Evolutionary conservation across 1,140 invertebrate species (phyloP).

Genomic region (Parasteatoda tepidariorum): DNA sequence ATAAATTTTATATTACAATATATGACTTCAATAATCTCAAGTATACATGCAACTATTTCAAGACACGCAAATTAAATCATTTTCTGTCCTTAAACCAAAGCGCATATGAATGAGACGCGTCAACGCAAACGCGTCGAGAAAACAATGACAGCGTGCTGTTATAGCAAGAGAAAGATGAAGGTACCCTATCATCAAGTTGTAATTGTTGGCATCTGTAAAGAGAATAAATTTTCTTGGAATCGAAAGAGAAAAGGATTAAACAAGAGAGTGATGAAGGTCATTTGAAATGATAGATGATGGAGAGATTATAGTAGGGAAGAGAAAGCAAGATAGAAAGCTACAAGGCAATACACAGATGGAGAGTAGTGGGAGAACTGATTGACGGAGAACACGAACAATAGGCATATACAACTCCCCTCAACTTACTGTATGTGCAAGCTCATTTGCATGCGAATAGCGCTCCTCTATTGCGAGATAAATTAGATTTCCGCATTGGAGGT

Average conservation of each 20-base stretch:
- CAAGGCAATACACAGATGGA: conserved; percentile 31
- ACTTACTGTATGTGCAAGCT: not conserved
- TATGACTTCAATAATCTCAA: too few relatives aligned
- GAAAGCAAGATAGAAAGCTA: conserved; percentile 30
- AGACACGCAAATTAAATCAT: too few relatives aligned
- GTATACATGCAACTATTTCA: too few relatives aligned
- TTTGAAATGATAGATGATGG: conserved; percentile 56
- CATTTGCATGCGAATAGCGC: conserved; percentile 58
- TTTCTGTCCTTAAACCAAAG: too few relatives aligned
- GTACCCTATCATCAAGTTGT: not conserved
- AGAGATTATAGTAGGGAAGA: conserved; percentile 40
- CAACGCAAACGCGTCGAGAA: too few relatives aligned
- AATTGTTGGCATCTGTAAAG: not conserved
- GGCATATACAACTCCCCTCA: conserved; percentile 42
- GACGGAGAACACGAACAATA: conserved; percentile 57
- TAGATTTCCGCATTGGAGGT: conserved; percentile 53
- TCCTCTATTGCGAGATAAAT: conserved; percentile 56
- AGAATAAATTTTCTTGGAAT: not conserved
- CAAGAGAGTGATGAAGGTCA: conserved; percentile 39
- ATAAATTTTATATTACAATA: too few relatives aligned
- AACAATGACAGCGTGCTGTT: not conserved
- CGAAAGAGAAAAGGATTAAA: conserved; percentile 24
- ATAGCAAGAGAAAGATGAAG: not conserved
- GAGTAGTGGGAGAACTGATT: conserved; percentile 47
- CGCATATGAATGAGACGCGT: too few relatives aligned